Conservation (phyloP, 2,113 vertebrate genomes). For the Sminthopsis crassicaudata region DNA sequence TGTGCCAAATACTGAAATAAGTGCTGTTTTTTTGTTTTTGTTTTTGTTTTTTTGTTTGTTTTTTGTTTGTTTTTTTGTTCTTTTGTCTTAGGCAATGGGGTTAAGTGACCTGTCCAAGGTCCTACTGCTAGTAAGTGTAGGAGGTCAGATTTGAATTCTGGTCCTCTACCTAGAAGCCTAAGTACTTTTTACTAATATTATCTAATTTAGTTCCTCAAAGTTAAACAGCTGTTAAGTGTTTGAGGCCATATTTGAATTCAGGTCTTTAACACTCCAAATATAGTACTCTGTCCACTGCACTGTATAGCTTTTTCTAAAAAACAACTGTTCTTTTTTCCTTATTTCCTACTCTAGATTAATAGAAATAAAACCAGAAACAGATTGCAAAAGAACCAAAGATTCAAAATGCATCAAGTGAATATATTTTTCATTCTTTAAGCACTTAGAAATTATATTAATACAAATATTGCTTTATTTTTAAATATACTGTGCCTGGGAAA, state of each 20-base stretch:
- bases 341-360: not conserved
- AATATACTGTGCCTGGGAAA: not conserved
- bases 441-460: not conserved
- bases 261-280: not conserved
- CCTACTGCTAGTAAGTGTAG: not conserved
- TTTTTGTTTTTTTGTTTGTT: not conserved
- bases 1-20: not conserved
- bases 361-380: not conserved
- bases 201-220: not conserved
- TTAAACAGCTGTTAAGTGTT: not conserved
- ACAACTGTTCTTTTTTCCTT: not conserved
- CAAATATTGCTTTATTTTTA: no score
- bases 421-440: not conserved
- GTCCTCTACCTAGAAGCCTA: not conserved
- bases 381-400: not conserved
- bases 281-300: not conserved
- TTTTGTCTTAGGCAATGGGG: not conserved
- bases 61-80: not conserved
- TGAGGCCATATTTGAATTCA: not conserved
- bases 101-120: not conserved
- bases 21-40: not conserved
- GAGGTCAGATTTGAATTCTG: not conserved
- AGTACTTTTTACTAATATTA: not conserved
- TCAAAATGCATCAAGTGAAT: not conserved
- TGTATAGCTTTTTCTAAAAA: not conserved